phyloP scores from a whole-genome alignment of 2,888 invertebrate species.

The Cabera pusaria region DNA sequence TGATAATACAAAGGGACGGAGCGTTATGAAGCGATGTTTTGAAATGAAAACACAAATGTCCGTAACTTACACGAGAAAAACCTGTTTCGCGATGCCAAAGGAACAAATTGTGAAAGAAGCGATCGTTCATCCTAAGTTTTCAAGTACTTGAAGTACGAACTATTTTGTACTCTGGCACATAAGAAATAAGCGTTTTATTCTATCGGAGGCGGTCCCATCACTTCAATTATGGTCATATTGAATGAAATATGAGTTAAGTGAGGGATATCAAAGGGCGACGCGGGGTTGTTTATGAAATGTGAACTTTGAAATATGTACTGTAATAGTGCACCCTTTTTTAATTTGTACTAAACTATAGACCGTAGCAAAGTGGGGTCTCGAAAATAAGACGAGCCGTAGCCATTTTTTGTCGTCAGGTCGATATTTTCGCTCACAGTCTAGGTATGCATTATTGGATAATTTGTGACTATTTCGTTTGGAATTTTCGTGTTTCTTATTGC shows the following conservation, averaged over 20 bases:
- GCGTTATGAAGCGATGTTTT: conserved; percentile 62
- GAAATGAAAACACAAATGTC: conserved; percentile 68
- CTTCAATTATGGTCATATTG: conserved; percentile 82
- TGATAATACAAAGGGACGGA: conserved; percentile 77
- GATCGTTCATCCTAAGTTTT: conserved; percentile 72
- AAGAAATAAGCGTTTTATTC: conserved; percentile 61
- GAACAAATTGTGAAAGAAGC: conserved; percentile 83
- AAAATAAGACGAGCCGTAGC: conserved; percentile 41
- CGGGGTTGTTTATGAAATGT: conserved; percentile 75
- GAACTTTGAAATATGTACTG: conserved; percentile 78
- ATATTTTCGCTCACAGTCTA: conserved; percentile 49
- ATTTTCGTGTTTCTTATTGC: conserved; percentile 82
- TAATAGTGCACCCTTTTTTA: conserved; percentile 76
- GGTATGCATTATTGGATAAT: conserved; percentile 57
- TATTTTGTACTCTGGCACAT: conserved; percentile 57
- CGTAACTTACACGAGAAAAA: conserved; percentile 70
- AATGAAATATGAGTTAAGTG: conserved; percentile 82
- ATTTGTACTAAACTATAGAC: conserved; percentile 76
- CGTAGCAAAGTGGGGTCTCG: conserved; percentile 68
- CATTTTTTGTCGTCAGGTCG: conserved; percentile 48
- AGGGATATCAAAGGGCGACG: conserved; percentile 81
- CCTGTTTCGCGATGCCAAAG: conserved; percentile 78
- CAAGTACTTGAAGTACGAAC: conserved; percentile 46
- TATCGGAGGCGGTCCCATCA: conserved; percentile 54
- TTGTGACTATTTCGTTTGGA: conserved; percentile 63